Evolutionary conservation across 2,113 vertebrate species (phyloP).

Genomic region (Heteronetta atricapilla): DNA sequence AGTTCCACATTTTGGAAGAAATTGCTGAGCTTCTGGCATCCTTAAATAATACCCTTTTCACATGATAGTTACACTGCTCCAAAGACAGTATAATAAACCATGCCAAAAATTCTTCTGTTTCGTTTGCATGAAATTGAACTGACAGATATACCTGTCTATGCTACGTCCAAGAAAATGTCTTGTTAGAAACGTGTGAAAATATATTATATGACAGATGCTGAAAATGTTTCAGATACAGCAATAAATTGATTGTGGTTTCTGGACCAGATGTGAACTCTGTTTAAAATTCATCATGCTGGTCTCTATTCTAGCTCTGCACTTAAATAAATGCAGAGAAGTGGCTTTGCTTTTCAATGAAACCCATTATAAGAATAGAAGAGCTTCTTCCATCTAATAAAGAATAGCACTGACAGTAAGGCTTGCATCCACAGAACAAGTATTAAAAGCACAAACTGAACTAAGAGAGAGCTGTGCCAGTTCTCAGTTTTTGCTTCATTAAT

Average conservation of each 20-base stretch:
- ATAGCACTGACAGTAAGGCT: conserved; percentile 43
- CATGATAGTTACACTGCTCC: conserved; percentile 71
- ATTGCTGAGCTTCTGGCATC: conserved; percentile 66
- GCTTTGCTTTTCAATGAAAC: conserved; percentile 61
- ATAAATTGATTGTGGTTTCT: conserved; percentile 77
- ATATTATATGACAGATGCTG: conserved; percentile 77
- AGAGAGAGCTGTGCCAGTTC: not conserved
- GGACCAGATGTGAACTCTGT: conserved; percentile 77
- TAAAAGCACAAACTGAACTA: conserved; percentile 36
- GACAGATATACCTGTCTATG: conserved; percentile 81
- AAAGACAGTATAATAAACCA: conserved; percentile 67
- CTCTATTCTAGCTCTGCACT: conserved; percentile 54
- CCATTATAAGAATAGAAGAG: conserved; percentile 51
- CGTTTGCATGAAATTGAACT: conserved; percentile 75
- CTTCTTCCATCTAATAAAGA: conserved; percentile 47
- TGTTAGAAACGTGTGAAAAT: conserved; percentile 80
- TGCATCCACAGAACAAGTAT: not conserved
- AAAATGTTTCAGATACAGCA: conserved; percentile 78
- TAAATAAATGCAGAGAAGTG: conserved; percentile 69
- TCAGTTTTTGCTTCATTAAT: conserved; percentile 28
- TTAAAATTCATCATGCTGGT: conserved; percentile 75
- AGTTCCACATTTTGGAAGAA: conserved; percentile 71
- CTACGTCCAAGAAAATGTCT: conserved; percentile 77
- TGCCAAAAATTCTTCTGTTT: conserved; percentile 77
- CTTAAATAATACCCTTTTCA: conserved; percentile 73